Conservation (phyloP, 2,888 invertebrate genomes). For the Rhogogaster chlorosoma region DNA sequence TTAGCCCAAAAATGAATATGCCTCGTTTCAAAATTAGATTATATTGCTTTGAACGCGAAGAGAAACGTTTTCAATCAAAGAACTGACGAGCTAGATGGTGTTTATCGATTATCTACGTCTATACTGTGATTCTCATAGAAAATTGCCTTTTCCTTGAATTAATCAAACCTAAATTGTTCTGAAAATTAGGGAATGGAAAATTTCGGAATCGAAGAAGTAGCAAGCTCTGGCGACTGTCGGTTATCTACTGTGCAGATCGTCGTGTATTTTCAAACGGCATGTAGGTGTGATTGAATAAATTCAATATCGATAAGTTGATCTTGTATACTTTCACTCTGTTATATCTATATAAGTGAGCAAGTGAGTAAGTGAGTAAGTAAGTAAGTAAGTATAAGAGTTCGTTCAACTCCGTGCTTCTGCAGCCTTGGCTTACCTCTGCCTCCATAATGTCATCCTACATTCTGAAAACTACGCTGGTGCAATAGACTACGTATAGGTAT, state of each 20-base stretch:
- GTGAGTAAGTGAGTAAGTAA: too few relatives aligned
- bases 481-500: background rate
- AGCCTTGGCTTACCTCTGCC: slow-evolving; percentile 35
- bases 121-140: too few relatives aligned
- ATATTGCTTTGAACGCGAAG: too few relatives aligned
- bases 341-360: background rate
- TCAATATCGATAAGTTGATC: background rate
- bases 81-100: too few relatives aligned
- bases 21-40: too few relatives aligned
- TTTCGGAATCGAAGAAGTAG: background rate
- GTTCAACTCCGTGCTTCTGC: slow-evolving; percentile 53
- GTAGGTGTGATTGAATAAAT: background rate
- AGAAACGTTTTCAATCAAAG: too few relatives aligned
- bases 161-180: too few relatives aligned
- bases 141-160: too few relatives aligned
- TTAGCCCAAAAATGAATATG: too few relatives aligned
- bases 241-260: background rate
- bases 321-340: slow-evolving; percentile 54
- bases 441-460: slow-evolving; percentile 59
- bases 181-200: too few relatives aligned
- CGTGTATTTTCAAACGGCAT: background rate
- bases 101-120: too few relatives aligned
- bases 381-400: slow-evolving; percentile 48
- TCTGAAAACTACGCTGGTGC: slow-evolving; percentile 48
- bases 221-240: background rate